Conservation (phyloP, 2,797 vertebrate genomes). For the Mus spretus region DNA sequence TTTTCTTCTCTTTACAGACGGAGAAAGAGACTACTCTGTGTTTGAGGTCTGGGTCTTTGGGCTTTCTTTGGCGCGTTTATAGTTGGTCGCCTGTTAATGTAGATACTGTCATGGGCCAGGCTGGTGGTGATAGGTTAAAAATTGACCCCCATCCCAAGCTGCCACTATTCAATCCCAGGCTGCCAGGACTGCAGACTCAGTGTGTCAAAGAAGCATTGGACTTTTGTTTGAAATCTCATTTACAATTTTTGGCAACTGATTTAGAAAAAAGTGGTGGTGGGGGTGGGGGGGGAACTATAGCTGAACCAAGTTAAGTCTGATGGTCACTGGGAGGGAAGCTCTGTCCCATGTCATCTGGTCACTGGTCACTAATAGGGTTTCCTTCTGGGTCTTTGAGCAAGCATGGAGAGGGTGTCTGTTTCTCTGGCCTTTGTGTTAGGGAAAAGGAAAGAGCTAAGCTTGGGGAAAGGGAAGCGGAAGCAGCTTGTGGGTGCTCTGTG, state of each 20-base stretch:
- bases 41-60: background rate
- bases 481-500: background rate
- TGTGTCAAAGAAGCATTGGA: background rate
- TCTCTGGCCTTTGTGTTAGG: background rate
- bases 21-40: background rate
- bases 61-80: background rate
- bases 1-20: background rate
- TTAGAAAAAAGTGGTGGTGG: background rate
- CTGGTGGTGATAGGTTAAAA: background rate
- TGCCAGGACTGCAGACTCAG: fast-evolving
- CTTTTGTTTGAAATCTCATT: constrained; percentile 7
- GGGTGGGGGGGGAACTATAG: background rate
- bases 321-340: background rate
- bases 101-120: background rate
- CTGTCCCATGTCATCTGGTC: background rate
- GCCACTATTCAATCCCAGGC: background rate
- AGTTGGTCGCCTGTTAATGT: background rate
- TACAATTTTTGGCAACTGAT: constrained; percentile 25
- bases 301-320: background rate
- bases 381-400: background rate
- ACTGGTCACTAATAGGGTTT: background rate
- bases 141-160: background rate
- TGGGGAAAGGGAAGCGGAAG: background rate
- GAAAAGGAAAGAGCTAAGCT: background rate
- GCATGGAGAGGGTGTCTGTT: background rate